Percentiles rank a stretch among this genome's conserved stretches.
These are phyloP conservation scores for Luehdorfia chinensis DNA, from an alignment of 1,140 invertebrate species.

Conservation along the genomic window DNA sequence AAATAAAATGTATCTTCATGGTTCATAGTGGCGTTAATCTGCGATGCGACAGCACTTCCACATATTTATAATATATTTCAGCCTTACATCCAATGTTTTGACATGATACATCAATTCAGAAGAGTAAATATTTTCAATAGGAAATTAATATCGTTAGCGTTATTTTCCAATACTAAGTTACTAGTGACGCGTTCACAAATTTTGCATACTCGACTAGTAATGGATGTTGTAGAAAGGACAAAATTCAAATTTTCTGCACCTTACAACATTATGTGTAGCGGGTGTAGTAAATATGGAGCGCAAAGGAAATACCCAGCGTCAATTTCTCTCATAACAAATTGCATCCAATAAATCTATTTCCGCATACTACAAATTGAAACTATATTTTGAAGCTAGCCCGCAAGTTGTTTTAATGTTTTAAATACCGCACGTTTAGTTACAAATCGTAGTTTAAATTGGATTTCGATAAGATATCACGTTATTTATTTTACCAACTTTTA, in stretches of 20 bases:
- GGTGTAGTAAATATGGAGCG: constrained; percentile 43
- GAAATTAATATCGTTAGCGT: constrained; percentile 10
- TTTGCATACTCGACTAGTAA: constrained; percentile 17
- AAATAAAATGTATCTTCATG: constrained; percentile 42
- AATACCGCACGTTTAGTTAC: constrained; percentile 9
- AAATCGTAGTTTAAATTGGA: constrained; percentile 8
- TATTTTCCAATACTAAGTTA: neutral
- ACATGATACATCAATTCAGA: constrained; percentile 20
- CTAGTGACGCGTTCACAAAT: neutral
- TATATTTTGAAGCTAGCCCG: constrained; percentile 31
- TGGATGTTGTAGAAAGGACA: constrained; percentile 17
- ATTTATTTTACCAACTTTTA: constrained; percentile 6
- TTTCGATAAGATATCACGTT: constrained; percentile 8
- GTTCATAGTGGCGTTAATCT: constrained; percentile 31
- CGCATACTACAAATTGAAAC: constrained; percentile 34
- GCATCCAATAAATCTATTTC: constrained; percentile 44
- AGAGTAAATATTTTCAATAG: neutral
- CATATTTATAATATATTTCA: constrained; percentile 47
- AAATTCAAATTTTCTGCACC: constrained; percentile 3
- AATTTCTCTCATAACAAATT: constrained; percentile 52
- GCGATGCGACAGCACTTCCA: constrained; percentile 26
- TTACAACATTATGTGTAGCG: constrained; percentile 11
- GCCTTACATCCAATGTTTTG: constrained; percentile 26
- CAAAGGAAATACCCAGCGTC: constrained; percentile 56
- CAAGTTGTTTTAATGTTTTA: constrained; percentile 23